Evolutionary conservation across 2,113 vertebrate genomes (phyloP).

Genomic region (Atlantisia rogersi): DNA sequence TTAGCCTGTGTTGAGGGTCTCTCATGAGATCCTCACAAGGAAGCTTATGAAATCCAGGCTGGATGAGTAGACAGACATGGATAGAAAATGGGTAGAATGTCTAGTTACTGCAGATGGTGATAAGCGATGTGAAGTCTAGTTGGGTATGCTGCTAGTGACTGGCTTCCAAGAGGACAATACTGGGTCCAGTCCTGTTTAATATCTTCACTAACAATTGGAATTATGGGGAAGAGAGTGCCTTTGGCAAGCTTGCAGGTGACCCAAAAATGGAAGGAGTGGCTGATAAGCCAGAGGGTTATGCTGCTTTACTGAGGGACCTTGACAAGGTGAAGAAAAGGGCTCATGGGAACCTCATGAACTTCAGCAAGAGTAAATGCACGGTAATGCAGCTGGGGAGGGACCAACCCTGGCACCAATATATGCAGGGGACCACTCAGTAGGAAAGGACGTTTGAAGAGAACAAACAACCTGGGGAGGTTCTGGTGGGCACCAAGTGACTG

Average conservation of each 20-base stretch:
- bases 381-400: neutral
- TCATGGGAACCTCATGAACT: neutral
- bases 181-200: neutral
- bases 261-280: neutral
- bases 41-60: neutral
- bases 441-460: neutral
- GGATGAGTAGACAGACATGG: neutral
- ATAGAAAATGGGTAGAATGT: neutral
- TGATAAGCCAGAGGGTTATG: neutral
- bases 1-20: neutral
- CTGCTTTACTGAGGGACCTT: neutral
- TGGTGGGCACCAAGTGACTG: no score
- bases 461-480: neutral
- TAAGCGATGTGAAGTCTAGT: neutral
- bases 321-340: neutral
- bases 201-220: neutral
- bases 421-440: neutral
- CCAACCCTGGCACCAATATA: neutral
- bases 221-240: neutral
- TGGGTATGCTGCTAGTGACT: neutral
- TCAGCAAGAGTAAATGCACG: neutral
- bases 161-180: no score
- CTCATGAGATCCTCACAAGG: neutral
- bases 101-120: no score
- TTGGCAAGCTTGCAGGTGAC: neutral